Evolutionary conservation across 2,888 invertebrate genomes (phyloP).

Genomic region (Agrochola litura): DNA sequence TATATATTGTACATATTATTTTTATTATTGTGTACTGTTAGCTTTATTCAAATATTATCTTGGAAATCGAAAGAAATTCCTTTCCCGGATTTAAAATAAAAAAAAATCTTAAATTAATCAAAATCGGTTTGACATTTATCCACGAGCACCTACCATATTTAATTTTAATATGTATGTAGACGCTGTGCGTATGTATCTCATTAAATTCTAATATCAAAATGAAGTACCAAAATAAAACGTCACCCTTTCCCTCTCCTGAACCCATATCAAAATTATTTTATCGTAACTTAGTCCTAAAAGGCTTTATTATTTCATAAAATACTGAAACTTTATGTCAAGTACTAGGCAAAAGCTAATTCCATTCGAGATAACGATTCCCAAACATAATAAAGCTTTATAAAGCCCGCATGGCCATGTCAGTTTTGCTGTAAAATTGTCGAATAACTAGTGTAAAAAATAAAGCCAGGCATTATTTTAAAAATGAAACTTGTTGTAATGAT

Average conservation of each 20-base stretch:
- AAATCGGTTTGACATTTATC: background rate
- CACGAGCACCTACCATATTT: background rate
- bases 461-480: background rate
- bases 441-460: background rate
- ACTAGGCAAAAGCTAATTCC: conserved; percentile 6
- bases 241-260: conserved; percentile 17
- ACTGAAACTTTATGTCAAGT: conserved; percentile 26
- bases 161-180: background rate
- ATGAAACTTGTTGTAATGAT: background rate
- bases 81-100: background rate
- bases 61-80: background rate
- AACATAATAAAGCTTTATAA: conserved; percentile 24
- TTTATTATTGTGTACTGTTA: background rate
- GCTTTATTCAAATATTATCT: background rate
- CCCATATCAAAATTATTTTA: conserved; percentile 28
- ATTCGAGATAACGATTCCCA: conserved; percentile 32
- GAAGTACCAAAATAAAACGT: conserved; percentile 23
- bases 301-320: conserved; percentile 42
- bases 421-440: background rate
- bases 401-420: conserved; percentile 24
- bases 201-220: conserved; percentile 16
- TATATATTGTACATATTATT: background rate
- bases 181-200: no score
- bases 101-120: background rate
- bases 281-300: conserved; percentile 29